Evolutionary conservation across 2,797 vertebrate species (phyloP), one percentile per base, ranked within the genome.

Genomic region (Garrulus glandarius): DNA sequence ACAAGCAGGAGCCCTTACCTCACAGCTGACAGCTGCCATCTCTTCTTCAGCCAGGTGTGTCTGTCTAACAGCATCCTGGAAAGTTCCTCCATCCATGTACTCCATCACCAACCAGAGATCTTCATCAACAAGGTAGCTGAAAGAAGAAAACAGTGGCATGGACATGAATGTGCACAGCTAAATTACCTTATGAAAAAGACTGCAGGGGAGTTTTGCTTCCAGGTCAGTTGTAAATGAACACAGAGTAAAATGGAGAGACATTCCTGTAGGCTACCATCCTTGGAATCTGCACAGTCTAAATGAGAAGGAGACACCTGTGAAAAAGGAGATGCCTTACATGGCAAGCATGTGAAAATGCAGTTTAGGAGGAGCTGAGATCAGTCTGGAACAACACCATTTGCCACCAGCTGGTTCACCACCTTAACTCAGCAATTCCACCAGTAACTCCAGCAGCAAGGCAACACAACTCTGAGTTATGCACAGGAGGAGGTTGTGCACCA

Each of bases 41-140:
- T 99, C 99, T 84, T 99, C 99, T 97, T 99, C 99, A 50, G 99
- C 99, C 99, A 99, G 99, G 94, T 99, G 99, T 24, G 99, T 99
- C 98, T 99, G 99, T 9, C 99, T 99, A 89, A 99, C 99, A 56
- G 99, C 99, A 61, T 99, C 99, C 9, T 99, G 99, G 95, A 99
- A 96, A 15, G 99, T 99, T 69, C 99, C 99, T 46, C 99, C 99
- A 13, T 99, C 99, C 98, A 99, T 97, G 96, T 99, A 99, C 86
- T 99, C 99, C 99, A 99, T 99, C 92, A 99, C 99, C 79, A 99
- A 99, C 99, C 99, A 99, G 37, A 99, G 98, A 95, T 99, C 99
- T 84, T 99, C 99, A 70, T 99, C 99, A 4, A 99, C 99, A 96
- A 99, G 98, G 96, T 99, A 99, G 97, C 99, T 99, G 89, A 53